Evolutionary conservation across 2,113 vertebrate species (phyloP), one percentile per base, ranked within the genome.

Genomic region (Prunella himalayana): DNA sequence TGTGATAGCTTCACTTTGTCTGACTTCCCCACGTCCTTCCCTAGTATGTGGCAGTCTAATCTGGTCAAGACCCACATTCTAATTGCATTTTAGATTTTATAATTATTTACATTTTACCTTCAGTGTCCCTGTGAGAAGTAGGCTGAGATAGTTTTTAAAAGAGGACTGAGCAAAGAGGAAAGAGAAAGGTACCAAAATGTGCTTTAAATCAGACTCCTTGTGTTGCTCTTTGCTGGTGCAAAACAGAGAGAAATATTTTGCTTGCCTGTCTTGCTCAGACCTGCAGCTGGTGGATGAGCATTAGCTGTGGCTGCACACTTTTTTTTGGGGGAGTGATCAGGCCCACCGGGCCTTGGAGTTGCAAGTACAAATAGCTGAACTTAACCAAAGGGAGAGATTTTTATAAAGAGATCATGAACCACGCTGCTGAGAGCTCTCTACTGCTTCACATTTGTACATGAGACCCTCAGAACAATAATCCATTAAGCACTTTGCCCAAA

Each of bases 1-100:
- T 81, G 35, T 82, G 80, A 94, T 93, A 9, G 1, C 41, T 90
- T 94, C 83, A 72, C 85, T 97, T 96, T 76, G 61, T 51, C 81
- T 96, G 93, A 97, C 92, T 73, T 97, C 77, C 25, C 25, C 63
- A 4, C 19, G 33, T 27, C 45, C 75, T 83, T 82, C 42, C 23
- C 7, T 54, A 15, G 13, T 16, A 42, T 42, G 66, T 56, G 33
- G 35, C 41, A 75, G 60, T 60, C 60, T 70, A 21, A 71, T 37
- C 66, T 60, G 81, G 27, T 33, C 23, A 15, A 90, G 33, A 53
- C 33, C 51, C 69, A 41, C 9, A 2, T 86, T 93, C 82, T 50
- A 70, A 47, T 60, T 78, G 13, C 10, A 30, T 63, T 85, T 82
- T 27, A 33, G 35, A 37, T 75, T 70, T 76, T n/a, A 20, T 17